Percentiles rank a stretch among this genome's conserved stretches.
Evolutionary conservation across 1,140 invertebrate species (phyloP).

Genomic region (Gerris buenoi): DNA sequence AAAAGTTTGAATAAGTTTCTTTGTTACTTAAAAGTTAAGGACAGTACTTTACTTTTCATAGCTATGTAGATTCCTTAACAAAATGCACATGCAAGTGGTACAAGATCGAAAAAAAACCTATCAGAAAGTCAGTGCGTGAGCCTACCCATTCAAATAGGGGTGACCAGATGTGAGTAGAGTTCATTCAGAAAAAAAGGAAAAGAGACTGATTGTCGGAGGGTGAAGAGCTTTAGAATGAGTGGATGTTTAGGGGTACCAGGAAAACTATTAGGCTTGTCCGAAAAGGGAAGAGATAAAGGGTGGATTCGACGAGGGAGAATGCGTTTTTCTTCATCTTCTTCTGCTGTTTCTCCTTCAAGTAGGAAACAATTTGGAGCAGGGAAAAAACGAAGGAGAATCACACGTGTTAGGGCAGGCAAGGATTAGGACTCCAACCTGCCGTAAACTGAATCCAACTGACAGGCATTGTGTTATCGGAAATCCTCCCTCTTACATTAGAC

Average conservation of each 20-base stretch:
- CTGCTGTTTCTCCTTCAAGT: not conserved
- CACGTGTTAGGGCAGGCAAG: not conserved
- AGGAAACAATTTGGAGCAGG: not conserved
- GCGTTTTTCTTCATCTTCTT: slow-evolving; percentile 13
- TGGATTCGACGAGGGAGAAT: not conserved
- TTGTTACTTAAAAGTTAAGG: too few relatives aligned
- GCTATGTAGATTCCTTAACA: too few relatives aligned
- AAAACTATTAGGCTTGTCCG: not conserved
- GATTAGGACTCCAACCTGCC: not conserved
- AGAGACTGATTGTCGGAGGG: not conserved
- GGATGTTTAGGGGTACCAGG: not conserved
- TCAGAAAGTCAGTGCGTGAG: too few relatives aligned
- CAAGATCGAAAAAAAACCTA: too few relatives aligned
- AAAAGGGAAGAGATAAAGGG: too few relatives aligned
- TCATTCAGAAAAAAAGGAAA: not conserved
- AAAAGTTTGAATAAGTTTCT: too few relatives aligned
- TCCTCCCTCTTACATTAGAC: not conserved
- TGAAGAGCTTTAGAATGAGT: not conserved
- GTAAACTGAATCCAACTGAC: not conserved
- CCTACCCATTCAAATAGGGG: not conserved
- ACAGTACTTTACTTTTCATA: too few relatives aligned
- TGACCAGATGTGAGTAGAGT: not conserved
- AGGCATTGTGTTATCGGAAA: not conserved
- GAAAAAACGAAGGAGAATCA: not conserved
- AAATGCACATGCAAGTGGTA: too few relatives aligned